Evolutionary conservation across 64 coral and sea anemone species (phyloP), one percentile per base, ranked within the genome.

Genomic region (Porites australiensis): DNA sequence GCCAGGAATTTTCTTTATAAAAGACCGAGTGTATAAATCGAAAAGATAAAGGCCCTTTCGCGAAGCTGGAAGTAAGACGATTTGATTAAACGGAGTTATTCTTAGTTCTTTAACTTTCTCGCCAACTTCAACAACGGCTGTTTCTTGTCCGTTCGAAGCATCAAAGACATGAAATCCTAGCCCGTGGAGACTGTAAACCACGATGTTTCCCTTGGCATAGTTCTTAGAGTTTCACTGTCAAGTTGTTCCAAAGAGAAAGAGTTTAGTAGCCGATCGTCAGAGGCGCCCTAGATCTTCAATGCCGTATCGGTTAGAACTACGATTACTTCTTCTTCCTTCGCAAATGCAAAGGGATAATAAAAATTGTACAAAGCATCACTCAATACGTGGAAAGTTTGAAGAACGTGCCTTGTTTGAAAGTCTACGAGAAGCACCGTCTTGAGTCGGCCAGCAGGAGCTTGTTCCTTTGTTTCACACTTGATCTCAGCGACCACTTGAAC

Each of bases 21-120:
- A 52, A 21, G 4, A 19, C 44, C 55, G n/a, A 7, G 76, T 54
- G 49, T 51, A 9, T 44, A 79, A 23, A 79, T 79, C 76, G 14
- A n/a, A 79, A 58, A 79, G 48, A 13, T 51, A 58, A 15, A 79
- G 19, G 76, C 55, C 44, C 44, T 79, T 79, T 13, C 49, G 48
- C 8, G 16, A 54, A 47, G 76, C 49, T 79, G 76, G 48, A 8
- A 79, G 76, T 44, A 79, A 44, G 23, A 15, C 76, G 27, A 79
- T 58, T 79, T 79, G 49, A 8, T 58, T 79, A 44, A 54, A 58
- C 11, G 76, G 45, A 52, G 76, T 51, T 54, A 79, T 79, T 58
- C 76, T 79, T 2, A 79, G 11, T 79, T 79, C 76, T 79, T 79
- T 79, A 21, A 79, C 45, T 58, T 58, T 79, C 20, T 79, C 76